These are phyloP conservation scores for Cololabis saira DNA, from an alignment of 2,113 vertebrate species.

Conservation along the genomic window DNA sequence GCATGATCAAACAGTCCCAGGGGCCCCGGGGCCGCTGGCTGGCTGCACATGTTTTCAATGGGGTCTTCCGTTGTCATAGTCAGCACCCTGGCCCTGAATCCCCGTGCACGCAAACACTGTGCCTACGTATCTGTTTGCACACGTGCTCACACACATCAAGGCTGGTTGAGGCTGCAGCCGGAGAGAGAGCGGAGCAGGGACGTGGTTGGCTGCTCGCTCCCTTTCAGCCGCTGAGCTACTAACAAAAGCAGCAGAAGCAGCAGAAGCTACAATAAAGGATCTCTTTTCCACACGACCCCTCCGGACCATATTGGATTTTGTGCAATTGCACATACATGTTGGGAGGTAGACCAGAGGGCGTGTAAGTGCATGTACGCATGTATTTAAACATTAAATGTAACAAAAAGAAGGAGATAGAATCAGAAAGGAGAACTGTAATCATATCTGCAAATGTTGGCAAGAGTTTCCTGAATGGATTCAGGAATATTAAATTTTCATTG, in stretches of 20 bases:
- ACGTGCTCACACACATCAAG: slow-evolving; percentile 37
- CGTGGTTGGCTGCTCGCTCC: slow-evolving; percentile 81
- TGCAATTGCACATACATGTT: slow-evolving; percentile 65
- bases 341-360: slow-evolving; percentile 29
- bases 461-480: slow-evolving; percentile 24
- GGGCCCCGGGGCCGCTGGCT: slow-evolving; percentile 62
- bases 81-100: slow-evolving; percentile 58
- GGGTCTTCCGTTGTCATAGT: slow-evolving; percentile 74
- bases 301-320: slow-evolving; percentile 52
- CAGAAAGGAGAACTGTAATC: not conserved
- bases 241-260: slow-evolving; percentile 79
- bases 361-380: slow-evolving; percentile 1
- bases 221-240: slow-evolving; percentile 79
- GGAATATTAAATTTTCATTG: slow-evolving; percentile 32
- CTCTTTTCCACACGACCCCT: slow-evolving; percentile 56
- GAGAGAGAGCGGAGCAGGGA: not conserved
- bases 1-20: slow-evolving; percentile 71
- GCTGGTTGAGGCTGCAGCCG: slow-evolving; percentile 34
- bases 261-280: slow-evolving; percentile 81
- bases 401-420: not conserved
- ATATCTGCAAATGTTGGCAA: not conserved
- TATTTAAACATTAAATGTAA: not conserved
- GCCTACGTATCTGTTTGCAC: slow-evolving; percentile 13
- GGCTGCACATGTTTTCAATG: slow-evolving; percentile 70
- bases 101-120: slow-evolving; percentile 22